Evolutionary conservation across 2,888 invertebrate genomes (phyloP).

Genomic region (Callinectes sapidus): DNA sequence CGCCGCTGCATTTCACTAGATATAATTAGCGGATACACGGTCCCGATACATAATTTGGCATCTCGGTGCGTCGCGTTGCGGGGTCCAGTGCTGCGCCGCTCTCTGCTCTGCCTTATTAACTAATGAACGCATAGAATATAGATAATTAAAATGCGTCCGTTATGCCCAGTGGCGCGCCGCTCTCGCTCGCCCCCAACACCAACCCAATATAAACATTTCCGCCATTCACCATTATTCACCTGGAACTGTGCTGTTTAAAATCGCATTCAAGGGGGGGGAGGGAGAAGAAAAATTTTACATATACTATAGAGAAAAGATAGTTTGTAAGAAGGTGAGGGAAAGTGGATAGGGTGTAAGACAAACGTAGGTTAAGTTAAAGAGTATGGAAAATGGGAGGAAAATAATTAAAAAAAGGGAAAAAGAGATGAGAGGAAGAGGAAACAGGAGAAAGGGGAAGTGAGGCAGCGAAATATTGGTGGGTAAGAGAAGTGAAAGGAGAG

Average conservation of each 20-base stretch:
- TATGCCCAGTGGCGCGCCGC: neutral
- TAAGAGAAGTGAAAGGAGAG: neutral
- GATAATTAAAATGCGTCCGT: slow-evolving; percentile 10
- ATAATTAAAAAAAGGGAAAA: neutral
- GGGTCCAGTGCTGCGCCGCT: neutral
- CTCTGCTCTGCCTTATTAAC: slow-evolving; percentile 3
- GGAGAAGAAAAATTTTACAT: neutral
- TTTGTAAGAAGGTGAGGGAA: neutral
- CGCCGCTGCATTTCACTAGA: neutral
- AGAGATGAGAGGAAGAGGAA: neutral
- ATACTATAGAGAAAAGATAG: neutral
- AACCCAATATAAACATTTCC: neutral
- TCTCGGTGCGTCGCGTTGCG: neutral
- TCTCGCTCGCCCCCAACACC: neutral
- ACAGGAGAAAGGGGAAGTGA: neutral
- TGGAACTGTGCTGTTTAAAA: neutral
- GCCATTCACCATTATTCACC: neutral
- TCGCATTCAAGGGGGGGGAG: neutral
- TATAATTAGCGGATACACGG: slow-evolving; percentile 16
- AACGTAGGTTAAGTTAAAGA: neutral
- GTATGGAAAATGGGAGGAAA: neutral
- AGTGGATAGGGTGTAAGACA: neutral
- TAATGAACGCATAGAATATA: slow-evolving; percentile 13
- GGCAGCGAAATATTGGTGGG: neutral
- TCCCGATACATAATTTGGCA: neutral